Base-by-base conservation (phyloP, 1,140 invertebrate species). In the Berghia stephanieae region DNA sequence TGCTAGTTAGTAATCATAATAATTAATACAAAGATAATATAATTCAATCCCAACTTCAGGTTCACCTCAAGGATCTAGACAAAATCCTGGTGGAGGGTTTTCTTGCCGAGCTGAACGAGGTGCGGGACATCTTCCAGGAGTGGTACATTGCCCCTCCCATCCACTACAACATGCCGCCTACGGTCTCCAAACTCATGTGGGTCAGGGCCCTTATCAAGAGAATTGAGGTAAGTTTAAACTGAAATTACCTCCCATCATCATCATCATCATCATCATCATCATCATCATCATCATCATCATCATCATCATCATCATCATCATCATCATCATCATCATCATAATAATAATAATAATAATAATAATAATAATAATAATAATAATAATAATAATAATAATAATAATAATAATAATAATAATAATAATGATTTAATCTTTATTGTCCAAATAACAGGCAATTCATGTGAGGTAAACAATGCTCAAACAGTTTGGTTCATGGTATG, bases 131-230 rank as follows among this genome's bases (percentile, higher is more conserved):
- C 79, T 88, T 87, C 71, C 67, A 84, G 10, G 78, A 80, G 31
- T 63, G 77, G 5, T 77, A 78, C 60, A 79, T 82, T 21, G 79
- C 82, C 8, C 86, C 88, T 5, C 85, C 87, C 0, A n/a, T 72
- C 18, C 88, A 88, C 77, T 74, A 81, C 31, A 87, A 89, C 75
- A 86, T 88, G 86, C 88, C 88, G 10, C 85, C 82, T 36, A 79
- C 88, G 36, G 87, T 88, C 74, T 87, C 84, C 77, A 84, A 84
- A 74, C 80, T 89, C 10, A 83, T 87, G 78, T 89, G 88, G 88
- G 82, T 86, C n/a, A 79, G 83, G 68, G 88, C 83, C 1, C 79
- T 89, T 0, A 85, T 84, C 60, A 83, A 88, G 46, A 82, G 88
- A 57, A 88, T 88, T 57, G 77, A 80, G 83, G 88, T 89, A 66